phyloP scores from a whole-genome alignment of 2,113 vertebrate genomes.

The Takifugu flavidus region DNA sequence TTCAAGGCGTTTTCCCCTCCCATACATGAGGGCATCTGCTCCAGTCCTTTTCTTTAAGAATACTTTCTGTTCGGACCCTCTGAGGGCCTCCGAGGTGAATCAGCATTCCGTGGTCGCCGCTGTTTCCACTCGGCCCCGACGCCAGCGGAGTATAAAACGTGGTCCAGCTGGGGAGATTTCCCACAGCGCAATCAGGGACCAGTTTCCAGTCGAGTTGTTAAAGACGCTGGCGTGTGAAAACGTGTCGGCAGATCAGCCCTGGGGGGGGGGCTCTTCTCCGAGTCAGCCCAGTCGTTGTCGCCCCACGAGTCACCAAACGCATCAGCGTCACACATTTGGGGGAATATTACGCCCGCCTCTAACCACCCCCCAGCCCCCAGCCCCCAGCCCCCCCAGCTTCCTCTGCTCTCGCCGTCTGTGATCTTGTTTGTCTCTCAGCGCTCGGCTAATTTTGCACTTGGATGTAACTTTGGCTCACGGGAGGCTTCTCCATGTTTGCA shows the following conservation, averaged over 20 bases:
- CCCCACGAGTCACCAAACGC: slow-evolving; percentile 49
- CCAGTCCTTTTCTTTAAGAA: too few relatives aligned
- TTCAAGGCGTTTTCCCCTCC: too few relatives aligned
- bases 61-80: too few relatives aligned
- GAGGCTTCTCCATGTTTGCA: slow-evolving; percentile 47
- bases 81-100: too few relatives aligned
- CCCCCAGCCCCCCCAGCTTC: background rate
- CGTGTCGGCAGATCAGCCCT: slow-evolving; percentile 18
- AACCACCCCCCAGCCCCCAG: slow-evolving; percentile 9
- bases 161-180: too few relatives aligned
- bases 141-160: too few relatives aligned
- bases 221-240: background rate
- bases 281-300: slow-evolving; percentile 35
- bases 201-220: too few relatives aligned
- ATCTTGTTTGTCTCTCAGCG: slow-evolving; percentile 47
- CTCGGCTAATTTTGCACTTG: slow-evolving; percentile 51
- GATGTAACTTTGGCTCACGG: slow-evolving; percentile 51
- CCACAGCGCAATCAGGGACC: background rate
- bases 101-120: too few relatives aligned
- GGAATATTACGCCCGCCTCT: slow-evolving; percentile 44
- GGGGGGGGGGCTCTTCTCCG: slow-evolving; percentile 15
- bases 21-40: too few relatives aligned
- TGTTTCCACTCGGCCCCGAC: too few relatives aligned
- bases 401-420: slow-evolving; percentile 21
- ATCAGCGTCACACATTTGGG: slow-evolving; percentile 47